Conservation (phyloP, 2,113 vertebrate genomes). For the Sphyrna mokarran region DNA sequence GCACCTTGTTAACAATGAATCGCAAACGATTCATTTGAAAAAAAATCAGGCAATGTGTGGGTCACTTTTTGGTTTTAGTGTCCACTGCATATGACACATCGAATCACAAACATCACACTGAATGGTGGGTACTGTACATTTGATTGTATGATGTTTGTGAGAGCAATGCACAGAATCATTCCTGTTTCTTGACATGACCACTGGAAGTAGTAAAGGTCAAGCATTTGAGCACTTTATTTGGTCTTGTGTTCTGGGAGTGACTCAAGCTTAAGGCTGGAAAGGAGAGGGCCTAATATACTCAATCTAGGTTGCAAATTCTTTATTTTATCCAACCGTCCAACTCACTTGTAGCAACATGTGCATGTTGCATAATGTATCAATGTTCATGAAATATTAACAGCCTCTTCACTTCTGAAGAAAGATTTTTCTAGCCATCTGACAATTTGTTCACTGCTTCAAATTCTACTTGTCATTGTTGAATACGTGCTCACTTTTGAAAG, state of each 20-base stretch:
- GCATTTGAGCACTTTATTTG: neutral
- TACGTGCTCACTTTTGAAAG: neutral
- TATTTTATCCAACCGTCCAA: neutral
- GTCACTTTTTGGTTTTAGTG: neutral
- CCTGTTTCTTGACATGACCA: neutral
- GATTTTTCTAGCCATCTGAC: neutral
- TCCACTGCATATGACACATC: neutral
- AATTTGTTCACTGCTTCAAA: neutral
- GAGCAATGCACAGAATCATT: neutral
- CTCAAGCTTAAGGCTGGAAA: neutral
- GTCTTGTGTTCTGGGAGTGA: neutral
- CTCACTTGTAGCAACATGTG: neutral
- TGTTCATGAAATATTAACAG: neutral
- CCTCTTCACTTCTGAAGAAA: neutral
- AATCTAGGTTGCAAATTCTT: neutral
- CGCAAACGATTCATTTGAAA: neutral
- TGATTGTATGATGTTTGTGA: neutral
- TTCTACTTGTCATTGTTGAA: neutral
- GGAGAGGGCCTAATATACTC: neutral
- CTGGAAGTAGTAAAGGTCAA: neutral
- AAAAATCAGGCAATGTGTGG: neutral
- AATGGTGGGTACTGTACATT: neutral
- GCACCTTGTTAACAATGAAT: neutral
- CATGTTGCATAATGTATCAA: neutral
- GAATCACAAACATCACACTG: neutral